Evolutionary conservation across 2,113 vertebrate genomes (phyloP).

Genomic region (Periophthalmus modestus): DNA sequence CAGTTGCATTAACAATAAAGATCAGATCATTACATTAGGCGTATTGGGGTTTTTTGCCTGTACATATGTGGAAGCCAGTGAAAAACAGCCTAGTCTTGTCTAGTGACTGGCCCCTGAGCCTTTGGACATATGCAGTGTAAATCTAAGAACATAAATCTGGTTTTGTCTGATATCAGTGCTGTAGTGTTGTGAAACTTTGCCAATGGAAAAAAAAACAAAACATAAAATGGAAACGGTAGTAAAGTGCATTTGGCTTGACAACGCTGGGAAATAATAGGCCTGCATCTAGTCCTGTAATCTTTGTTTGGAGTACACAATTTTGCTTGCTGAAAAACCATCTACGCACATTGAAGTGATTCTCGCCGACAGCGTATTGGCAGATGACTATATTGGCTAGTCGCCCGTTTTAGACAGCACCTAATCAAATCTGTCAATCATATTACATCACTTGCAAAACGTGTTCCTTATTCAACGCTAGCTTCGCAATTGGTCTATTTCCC

Average conservation of each 20-base stretch:
- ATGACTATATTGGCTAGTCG: conserved; percentile 1
- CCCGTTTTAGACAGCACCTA: not conserved
- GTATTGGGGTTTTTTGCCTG: too few species aligned
- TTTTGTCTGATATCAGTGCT: not conserved
- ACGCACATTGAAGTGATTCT: conserved; percentile 9
- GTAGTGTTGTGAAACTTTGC: not conserved
- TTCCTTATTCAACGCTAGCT: not conserved
- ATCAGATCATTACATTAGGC: too few species aligned
- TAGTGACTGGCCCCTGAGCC: too few species aligned
- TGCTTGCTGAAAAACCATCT: conserved; percentile 8
- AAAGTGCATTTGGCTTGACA: not conserved
- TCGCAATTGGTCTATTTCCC: not conserved
- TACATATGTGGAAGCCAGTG: too few species aligned
- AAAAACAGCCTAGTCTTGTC: not conserved
- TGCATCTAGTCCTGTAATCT: not conserved
- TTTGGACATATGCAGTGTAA: not conserved
- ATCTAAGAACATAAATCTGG: not conserved
- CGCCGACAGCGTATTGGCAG: conserved; percentile 28
- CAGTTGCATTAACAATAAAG: too few species aligned
- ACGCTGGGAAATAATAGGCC: not conserved
- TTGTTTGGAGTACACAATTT: not conserved
- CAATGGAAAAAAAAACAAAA: not conserved
- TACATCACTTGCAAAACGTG: not conserved
- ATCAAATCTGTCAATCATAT: conserved; percentile 8
- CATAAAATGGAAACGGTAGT: not conserved